These are phyloP conservation scores for Butorides virescens DNA, from an alignment of 2,113 vertebrate species.

Conservation along the genomic window DNA sequence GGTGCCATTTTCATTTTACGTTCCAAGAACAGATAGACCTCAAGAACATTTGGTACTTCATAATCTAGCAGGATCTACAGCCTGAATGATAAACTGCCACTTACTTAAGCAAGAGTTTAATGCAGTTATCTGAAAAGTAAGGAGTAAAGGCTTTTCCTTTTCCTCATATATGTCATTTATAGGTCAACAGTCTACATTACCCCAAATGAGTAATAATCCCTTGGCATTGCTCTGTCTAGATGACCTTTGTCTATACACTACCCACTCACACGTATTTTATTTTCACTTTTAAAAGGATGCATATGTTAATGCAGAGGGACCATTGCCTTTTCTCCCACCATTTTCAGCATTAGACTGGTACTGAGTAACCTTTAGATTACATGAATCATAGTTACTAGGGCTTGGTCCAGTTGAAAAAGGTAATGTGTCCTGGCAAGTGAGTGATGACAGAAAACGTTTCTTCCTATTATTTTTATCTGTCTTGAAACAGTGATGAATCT, in stretches of 20 bases:
- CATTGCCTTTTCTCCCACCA: background rate
- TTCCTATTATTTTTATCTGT: background rate
- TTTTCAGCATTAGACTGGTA: background rate
- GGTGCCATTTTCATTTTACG: slow-evolving; percentile 34
- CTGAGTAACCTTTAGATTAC: background rate
- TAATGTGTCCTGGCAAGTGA: background rate
- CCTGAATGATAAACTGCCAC: background rate
- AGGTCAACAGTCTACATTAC: background rate
- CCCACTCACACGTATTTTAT: background rate
- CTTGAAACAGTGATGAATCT: background rate
- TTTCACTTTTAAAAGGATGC: background rate
- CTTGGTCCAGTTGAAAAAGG: background rate
- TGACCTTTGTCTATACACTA: background rate
- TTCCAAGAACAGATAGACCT: background rate
- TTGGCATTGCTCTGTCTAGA: background rate
- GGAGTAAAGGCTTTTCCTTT: background rate
- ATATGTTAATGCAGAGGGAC: background rate
- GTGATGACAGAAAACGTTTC: background rate
- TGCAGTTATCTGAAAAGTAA: background rate
- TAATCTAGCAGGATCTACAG: background rate
- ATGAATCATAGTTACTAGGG: background rate
- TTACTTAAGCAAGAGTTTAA: background rate
- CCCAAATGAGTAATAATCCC: background rate
- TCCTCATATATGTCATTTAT: background rate
- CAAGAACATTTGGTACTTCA: slow-evolving; percentile 6